Evolutionary conservation across 2,113 vertebrate genomes (phyloP).

Genomic region (Macquaria australasica): DNA sequence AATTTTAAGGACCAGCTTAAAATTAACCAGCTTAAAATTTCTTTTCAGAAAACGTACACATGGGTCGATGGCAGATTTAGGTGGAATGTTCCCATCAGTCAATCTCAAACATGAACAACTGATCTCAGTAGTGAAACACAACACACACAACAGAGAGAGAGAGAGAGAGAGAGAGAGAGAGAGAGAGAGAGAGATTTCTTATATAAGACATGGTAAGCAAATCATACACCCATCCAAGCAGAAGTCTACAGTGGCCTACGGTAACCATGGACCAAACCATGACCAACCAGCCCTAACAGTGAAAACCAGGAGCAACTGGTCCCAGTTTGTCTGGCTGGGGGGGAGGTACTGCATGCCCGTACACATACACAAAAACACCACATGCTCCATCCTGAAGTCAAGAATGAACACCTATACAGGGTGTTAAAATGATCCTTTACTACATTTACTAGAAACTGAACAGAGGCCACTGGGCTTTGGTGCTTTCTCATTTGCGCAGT

Average conservation of each 20-base stretch:
- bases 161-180: neutral
- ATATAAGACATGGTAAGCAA: constrained; percentile 56
- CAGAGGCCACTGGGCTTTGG: neutral
- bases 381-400: neutral
- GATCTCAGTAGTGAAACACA: constrained; percentile 6
- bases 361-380: neutral
- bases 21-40: too few species aligned
- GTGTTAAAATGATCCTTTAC: neutral
- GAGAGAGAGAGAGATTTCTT: constrained; percentile 22
- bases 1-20: neutral
- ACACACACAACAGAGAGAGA: neutral
- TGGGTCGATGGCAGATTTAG: neutral
- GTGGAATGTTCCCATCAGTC: constrained; percentile 4
- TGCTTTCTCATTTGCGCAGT: neutral
- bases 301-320: constrained; percentile 40
- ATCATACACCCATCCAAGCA: constrained; percentile 68
- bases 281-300: constrained; percentile 23
- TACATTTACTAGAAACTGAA: neutral
- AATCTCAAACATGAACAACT: constrained; percentile 18
- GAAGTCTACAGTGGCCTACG: constrained; percentile 55
- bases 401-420: neutral
- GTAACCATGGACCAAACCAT: constrained; percentile 36
- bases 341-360: neutral
- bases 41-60: neutral
- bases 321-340: neutral